Conservation (phyloP, 2,888 invertebrate genomes). For the Oscheius sp. region DNA sequence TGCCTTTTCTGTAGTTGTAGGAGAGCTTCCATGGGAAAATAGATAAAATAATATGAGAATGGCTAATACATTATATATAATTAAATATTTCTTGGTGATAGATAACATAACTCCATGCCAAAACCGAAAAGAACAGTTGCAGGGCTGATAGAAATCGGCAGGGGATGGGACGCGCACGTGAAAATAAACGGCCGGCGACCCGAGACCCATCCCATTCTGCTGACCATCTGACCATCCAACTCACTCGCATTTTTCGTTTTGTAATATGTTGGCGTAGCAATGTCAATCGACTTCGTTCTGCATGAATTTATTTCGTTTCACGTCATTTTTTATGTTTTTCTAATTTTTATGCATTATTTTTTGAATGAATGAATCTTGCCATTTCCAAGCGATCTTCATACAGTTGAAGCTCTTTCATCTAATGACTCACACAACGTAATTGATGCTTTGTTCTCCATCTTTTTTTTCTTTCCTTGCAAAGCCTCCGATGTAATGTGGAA, state of each 20-base stretch:
- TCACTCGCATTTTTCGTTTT: not conserved
- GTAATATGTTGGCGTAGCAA: not conserved
- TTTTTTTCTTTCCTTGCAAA: no score
- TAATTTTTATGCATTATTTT: not conserved
- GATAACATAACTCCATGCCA: constrained; percentile 25
- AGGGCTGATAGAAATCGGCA: not conserved
- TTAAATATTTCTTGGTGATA: not conserved
- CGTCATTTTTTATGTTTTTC: not conserved
- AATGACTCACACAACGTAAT: no score
- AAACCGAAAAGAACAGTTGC: not conserved
- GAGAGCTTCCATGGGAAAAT: not conserved
- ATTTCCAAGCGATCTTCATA: no score
- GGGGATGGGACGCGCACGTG: not conserved
- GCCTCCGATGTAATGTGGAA: no score
- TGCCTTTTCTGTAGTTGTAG: not conserved
- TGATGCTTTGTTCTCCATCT: no score
- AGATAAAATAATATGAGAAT: not conserved
- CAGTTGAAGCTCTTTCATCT: no score
- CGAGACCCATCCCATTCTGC: constrained; percentile 13
- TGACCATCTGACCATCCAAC: constrained; percentile 1
- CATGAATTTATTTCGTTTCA: not conserved
- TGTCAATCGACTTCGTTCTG: not conserved
- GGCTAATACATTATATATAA: constrained; percentile 1
- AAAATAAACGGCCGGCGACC: not conserved
- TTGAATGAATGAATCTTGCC: no score